phyloP scores from a whole-genome alignment of 2,888 invertebrate species.

The Hydroisotoma schaefferi region DNA sequence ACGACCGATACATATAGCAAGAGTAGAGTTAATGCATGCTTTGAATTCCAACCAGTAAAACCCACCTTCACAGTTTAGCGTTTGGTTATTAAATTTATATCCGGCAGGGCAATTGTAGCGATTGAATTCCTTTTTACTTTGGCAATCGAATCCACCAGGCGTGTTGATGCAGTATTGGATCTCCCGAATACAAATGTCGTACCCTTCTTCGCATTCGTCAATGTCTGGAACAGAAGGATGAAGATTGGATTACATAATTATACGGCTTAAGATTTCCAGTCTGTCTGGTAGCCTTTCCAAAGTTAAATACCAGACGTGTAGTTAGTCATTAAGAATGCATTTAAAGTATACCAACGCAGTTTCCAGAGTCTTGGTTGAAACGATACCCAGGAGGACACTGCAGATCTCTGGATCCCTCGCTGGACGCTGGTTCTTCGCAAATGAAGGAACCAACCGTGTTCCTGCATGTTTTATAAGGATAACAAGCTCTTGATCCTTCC shows the following conservation, averaged over 20 bases:
- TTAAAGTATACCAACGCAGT: slow-evolving; percentile 47
- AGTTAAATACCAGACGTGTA: neutral
- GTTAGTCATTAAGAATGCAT: neutral
- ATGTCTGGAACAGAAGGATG: too few species aligned
- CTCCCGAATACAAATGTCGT: slow-evolving; percentile 64
- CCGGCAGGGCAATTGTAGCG: slow-evolving; percentile 50
- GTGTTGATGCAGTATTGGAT: slow-evolving; percentile 69
- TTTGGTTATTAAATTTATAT: slow-evolving; percentile 50
- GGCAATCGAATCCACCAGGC: slow-evolving; percentile 54
- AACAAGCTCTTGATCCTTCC: slow-evolving; percentile 58
- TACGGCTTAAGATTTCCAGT: neutral
- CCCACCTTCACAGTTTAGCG: slow-evolving; percentile 50
- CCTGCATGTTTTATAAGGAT: slow-evolving; percentile 53
- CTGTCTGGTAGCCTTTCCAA: neutral
- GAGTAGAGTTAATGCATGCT: neutral
- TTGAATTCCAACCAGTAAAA: neutral
- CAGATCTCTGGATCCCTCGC: slow-evolving; percentile 33
- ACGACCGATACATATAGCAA: too few species aligned
- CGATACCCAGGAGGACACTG: slow-evolving; percentile 50
- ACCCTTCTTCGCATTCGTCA: slow-evolving; percentile 66
- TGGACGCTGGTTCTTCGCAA: slow-evolving; percentile 50
- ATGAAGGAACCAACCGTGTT: slow-evolving; percentile 55
- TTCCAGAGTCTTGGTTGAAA: slow-evolving; percentile 38
- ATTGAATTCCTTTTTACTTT: slow-evolving; percentile 50
- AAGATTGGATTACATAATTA: slow-evolving; percentile 6